A percentile compares a stretch with the other conserved stretches of the same genome.
phyloP scores from a whole-genome alignment of 2,113 vertebrate genomes.

The Entomyzon cyanotis region DNA sequence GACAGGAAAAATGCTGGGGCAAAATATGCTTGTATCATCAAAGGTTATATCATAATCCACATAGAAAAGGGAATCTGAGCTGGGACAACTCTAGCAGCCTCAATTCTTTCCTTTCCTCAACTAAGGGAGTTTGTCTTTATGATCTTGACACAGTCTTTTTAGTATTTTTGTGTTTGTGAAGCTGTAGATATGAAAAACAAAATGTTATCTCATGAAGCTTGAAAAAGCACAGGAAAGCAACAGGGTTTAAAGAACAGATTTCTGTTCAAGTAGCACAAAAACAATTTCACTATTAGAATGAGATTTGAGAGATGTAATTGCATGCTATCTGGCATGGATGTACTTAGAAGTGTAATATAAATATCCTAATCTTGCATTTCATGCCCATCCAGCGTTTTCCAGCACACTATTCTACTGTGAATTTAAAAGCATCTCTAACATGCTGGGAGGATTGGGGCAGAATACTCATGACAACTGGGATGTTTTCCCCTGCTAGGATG shows the following conservation, averaged over 20 bases:
- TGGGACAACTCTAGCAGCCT: neutral
- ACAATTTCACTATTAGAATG: neutral
- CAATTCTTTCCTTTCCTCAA: neutral
- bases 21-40: neutral
- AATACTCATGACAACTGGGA: neutral
- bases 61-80: neutral
- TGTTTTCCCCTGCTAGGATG: neutral
- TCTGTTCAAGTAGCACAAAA: neutral
- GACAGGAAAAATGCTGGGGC: neutral
- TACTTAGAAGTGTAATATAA: neutral
- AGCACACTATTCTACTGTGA: neutral
- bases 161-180: neutral
- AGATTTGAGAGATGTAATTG: neutral
- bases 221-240: neutral
- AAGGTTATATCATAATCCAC: neutral
- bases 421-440: constrained; percentile 24
- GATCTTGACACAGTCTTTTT: neutral
- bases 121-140: neutral
- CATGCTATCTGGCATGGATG: neutral
- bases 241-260: neutral
- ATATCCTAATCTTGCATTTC: neutral
- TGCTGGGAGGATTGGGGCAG: neutral
- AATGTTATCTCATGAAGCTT: neutral
- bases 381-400: neutral
- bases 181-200: neutral